Conservation (phyloP, 2,888 invertebrate genomes). For the Altica lythri region DNA sequence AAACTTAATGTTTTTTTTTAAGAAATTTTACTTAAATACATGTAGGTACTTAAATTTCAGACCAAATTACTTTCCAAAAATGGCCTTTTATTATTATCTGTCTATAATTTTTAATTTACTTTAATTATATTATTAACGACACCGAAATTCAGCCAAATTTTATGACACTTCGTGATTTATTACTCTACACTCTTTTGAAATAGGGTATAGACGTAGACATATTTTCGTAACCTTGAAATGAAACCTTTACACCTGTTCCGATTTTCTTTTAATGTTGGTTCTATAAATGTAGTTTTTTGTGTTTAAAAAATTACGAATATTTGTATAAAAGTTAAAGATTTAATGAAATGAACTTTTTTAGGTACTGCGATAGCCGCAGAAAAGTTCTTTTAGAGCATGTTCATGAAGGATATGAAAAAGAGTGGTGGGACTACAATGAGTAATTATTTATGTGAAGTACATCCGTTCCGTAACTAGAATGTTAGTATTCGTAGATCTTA, state of each 20-base stretch:
- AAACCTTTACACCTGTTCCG: neutral
- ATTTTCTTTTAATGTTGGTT: too few relatives aligned
- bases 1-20: too few relatives aligned
- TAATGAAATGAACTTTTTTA: constrained; percentile 52
- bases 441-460: constrained; percentile 57
- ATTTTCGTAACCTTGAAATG: neutral
- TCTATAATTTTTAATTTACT: too few relatives aligned
- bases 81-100: too few relatives aligned
- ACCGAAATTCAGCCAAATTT: too few relatives aligned
- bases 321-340: neutral
- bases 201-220: neutral
- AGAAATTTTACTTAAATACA: too few relatives aligned
- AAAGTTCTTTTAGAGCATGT: constrained; percentile 96
- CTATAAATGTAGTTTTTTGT: too few relatives aligned
- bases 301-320: neutral
- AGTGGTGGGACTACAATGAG: constrained; percentile 96
- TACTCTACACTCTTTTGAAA: neutral
- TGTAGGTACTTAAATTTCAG: too few relatives aligned
- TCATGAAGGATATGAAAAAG: constrained; percentile 98
- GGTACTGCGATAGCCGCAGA: constrained; percentile 97
- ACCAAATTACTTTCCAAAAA: too few relatives aligned
- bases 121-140: too few relatives aligned
- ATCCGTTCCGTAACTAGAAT: constrained; percentile 44
- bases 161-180: neutral
- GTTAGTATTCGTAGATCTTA: constrained; percentile 41